Base-by-base conservation (phyloP, 2,113 vertebrate species). In the Tringa solitaria region DNA sequence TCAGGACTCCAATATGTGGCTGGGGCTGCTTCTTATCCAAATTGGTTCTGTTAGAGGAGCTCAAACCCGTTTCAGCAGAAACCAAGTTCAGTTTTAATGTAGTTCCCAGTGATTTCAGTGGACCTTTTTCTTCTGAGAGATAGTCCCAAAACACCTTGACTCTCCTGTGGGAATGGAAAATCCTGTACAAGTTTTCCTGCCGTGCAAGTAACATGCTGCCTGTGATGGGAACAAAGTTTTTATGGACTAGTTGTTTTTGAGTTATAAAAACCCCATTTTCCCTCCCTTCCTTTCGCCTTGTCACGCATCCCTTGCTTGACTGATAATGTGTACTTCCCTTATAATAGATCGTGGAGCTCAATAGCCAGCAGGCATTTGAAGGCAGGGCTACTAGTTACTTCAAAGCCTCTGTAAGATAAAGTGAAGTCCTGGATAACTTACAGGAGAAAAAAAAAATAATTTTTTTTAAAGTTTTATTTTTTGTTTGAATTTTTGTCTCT, bases 401-500 rank as follows among this genome's bases (percentile, higher is more conserved):
- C 39, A 93, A 90, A 75, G 14, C 35, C 93, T 46, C 30, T 59
- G 18, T 51, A 78, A 15, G 2, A 83, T 46, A 46, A 63, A 35
- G 16, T 65, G 59, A 90, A 75, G 53, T 39, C 35, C 48, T 76
- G 39, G 24, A 27, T 79, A 68, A 88, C 9, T 89, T 91, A 45
- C 8, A 70, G 23, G 46, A 32, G 26, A 20, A 53, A 53, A 53
- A 53, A 28, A 53, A 53, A 43, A 43, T 15, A 43, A 16, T 43
- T 41, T 39, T 39, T 39, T 39, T 39, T 11, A 43, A 32, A 46
- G 18, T 19, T 54, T 83, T 65, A 27, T 73, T 74, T 75, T 77
- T 96, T 80, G 28, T 84, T 94, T 96, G 33, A 70, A 78, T 90
- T 91, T 93, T 92, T 95, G 41, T 82, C 43, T 95, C 96, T 96